Conservation (phyloP, 2,113 vertebrate genomes). For the Dromiciops gliroides region DNA sequence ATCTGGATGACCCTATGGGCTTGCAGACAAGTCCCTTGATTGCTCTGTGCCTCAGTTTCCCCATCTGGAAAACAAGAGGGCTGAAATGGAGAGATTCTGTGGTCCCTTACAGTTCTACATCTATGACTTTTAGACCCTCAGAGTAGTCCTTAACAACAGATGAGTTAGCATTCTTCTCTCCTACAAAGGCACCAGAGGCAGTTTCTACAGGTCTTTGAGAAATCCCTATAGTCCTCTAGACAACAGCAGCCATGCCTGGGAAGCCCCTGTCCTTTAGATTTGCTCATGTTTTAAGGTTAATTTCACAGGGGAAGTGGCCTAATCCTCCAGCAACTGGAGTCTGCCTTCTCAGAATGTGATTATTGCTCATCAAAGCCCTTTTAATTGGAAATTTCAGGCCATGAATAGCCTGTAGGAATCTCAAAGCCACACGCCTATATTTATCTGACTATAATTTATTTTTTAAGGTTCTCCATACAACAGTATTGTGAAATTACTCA, state of each 20-base stretch:
- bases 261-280: constrained; percentile 67
- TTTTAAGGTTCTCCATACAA: constrained; percentile 81
- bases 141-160: constrained; percentile 66
- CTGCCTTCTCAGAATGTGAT: constrained; percentile 82
- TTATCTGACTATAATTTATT: constrained; percentile 80
- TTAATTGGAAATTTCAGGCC: constrained; percentile 85
- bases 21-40: background rate
- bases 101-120: background rate
- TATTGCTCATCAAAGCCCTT: constrained; percentile 84
- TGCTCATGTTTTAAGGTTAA: constrained; percentile 71
- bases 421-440: constrained; percentile 75
- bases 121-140: background rate
- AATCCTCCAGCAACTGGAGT: constrained; percentile 71
- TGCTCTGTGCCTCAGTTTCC: background rate
- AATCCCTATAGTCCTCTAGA: constrained; percentile 74
- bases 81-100: background rate
- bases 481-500: constrained; percentile 82
- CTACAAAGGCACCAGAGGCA: constrained; percentile 67
- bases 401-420: constrained; percentile 76
- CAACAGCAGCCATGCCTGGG: constrained; percentile 36
- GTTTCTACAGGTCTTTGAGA: constrained; percentile 54
- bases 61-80: background rate
- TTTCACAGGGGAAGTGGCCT: constrained; percentile 76
- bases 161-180: constrained; percentile 61
- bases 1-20: background rate